Evolutionary conservation across 2,113 vertebrate genomes (phyloP), one percentile per base, ranked within the genome.

Genomic region (Cyprinodon variegatus): DNA sequence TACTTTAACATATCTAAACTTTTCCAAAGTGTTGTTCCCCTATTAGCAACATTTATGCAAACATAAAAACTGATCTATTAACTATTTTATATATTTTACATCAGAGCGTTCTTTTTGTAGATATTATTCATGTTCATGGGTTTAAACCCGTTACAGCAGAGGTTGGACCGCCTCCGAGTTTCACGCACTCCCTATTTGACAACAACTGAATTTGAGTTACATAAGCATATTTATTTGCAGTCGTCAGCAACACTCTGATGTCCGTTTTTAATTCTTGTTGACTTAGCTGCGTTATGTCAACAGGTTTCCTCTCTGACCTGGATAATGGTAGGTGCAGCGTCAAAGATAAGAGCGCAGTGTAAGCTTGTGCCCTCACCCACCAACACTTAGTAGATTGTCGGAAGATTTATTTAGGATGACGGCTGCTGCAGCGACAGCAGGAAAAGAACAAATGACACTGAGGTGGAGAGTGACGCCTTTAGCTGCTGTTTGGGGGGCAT

Each of bases 281-380:
- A 86, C 88, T 78, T 69, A 90, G 80, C 76, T 88, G 53, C 81
- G 59, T 84, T 86, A 43, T 90, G 78, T 88, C 85, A 86, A 83
- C 91, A 92, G 91, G 92, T 90, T 74, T 86, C 70, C 73, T 88
- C 78, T 84, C 82, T 85, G 86, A 91, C 89, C 89, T 89, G 83
- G 81, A 88, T 82, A 77, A 86, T 74, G 90, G 90, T 87, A 88
- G 86, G 91, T 94, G 83, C 75, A 80, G 64, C 59, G 61, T 65
- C 63, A 71, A 43, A 81, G 82, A 88, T 86, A 68, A 86, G 85
- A 72, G 81, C 78, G 77, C 86, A 83, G 79, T 74, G 78, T 82
- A 74, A 85, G 87, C 91, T 83, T 83, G 37, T 76, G 68, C 57
- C 4, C 84, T 76, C 74, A 36, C 59, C 74, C 62, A 65, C 82